Base-by-base conservation (phyloP, 53 echinoderm and acorn worm genomes). In the Astropecten irregularis region DNA sequence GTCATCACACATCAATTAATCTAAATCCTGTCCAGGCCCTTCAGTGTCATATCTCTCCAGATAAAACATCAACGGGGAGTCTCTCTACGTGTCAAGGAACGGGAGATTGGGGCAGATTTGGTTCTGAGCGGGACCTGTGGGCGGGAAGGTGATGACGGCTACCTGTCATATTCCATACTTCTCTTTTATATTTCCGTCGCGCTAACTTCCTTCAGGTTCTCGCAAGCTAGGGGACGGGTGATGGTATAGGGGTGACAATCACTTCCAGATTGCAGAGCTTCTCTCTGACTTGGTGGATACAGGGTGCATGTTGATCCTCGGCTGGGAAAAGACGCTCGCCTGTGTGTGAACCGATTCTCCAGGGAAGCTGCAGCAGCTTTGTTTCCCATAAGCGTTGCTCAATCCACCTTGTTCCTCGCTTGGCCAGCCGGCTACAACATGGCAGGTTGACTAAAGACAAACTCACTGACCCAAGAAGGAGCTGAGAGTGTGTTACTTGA, bases 1-100 rank as follows among this genome's bases (percentile, higher is more conserved):
- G 79, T 79, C 79, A 79, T 60, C 79, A 30, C 79, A 79, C 62
- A 9, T 79, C 79, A 79, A 79, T 79, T 79, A 79, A 39, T 79
- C 31, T 15, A 79, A 79, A 79, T 62, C 79, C 62, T 46, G 61
- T 9, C 55, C 36, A 27, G 42, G 42, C n/a, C 2, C 26, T 40
- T 76, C 25, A 52, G 59, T 76, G 47, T 42, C 42, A 38, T 23
- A 46, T 59, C 62, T 2, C 21, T 44, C 18, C 20, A 37, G 30
- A 48, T 59, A 23, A 19, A 47, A 30, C 47, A 61, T 23, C 1
- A n/a, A 44, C 0, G 68, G n/a, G n/a, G n/a, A n/a, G n/a, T n/a
- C n/a, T n/a, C n/a, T 68, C 61, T 58, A 59, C 50, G 58, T 62
- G 62, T 21, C 22, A 61, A 46, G 47, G 39, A n/a, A 10, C 11